Conservation (phyloP, 2,113 vertebrate species). For the Stegostoma tigrinum region DNA sequence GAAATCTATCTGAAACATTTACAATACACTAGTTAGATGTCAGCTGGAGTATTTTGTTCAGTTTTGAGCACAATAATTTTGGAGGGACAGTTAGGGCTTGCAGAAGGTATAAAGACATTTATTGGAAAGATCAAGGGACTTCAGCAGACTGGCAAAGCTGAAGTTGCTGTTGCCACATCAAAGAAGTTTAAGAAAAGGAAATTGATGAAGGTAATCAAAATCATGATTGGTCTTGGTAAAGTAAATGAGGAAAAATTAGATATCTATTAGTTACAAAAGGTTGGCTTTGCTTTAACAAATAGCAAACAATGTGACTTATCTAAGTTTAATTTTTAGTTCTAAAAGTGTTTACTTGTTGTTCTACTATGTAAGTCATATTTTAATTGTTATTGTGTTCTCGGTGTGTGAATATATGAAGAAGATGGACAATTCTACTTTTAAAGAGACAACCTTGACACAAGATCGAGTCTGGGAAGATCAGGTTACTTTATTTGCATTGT, state of each 20-base stretch:
- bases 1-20: not conserved
- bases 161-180: not conserved
- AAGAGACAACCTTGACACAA: too few species aligned
- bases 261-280: not conserved
- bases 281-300: not conserved
- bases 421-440: too few species aligned
- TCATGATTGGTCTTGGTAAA: not conserved
- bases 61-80: not conserved
- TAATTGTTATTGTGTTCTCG: not conserved
- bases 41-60: not conserved
- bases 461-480: too few species aligned
- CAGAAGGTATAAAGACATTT: not conserved
- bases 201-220: not conserved
- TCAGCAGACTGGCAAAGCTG: not conserved
- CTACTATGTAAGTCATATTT: not conserved
- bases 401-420: not conserved
- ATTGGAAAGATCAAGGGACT: not conserved
- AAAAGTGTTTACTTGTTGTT: not conserved
- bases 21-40: not conserved
- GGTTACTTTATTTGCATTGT: too few species aligned
- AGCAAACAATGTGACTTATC: not conserved
- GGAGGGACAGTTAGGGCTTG: not conserved
- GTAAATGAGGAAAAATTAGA: not conserved
- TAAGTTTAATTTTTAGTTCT: not conserved
- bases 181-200: not conserved